Evolutionary conservation across 2,113 vertebrate species (phyloP).

Genomic region (Leptobrachium ailaonicum): DNA sequence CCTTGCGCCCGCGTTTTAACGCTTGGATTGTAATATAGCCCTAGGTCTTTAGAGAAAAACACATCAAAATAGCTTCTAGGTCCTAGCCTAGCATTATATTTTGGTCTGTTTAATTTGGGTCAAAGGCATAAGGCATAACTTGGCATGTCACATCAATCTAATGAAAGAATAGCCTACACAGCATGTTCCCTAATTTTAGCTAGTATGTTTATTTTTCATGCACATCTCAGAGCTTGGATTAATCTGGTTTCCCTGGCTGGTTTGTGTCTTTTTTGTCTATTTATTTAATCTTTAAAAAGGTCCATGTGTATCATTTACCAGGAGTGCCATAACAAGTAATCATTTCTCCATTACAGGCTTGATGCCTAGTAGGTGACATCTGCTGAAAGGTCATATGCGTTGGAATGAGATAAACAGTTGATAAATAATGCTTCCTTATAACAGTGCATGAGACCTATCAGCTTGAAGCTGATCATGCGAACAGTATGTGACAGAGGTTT

Average conservation of each 20-base stretch:
- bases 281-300: constrained; percentile 44
- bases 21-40: no score
- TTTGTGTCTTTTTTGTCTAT: constrained; percentile 33
- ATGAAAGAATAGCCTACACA: no score
- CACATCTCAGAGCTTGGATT: not conserved
- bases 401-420: constrained; percentile 8
- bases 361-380: constrained; percentile 38
- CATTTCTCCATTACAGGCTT: constrained; percentile 18
- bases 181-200: not conserved
- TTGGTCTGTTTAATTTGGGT: no score
- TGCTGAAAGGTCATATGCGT: constrained; percentile 29
- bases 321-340: constrained; percentile 30
- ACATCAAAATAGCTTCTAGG: no score
- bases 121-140: no score
- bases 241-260: not conserved
- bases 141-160: no score
- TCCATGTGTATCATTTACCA: constrained; percentile 39
- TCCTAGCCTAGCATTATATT: no score
- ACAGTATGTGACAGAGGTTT: not conserved
- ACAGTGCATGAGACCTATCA: not conserved
- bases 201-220: not conserved
- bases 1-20: no score
- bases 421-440: constrained; percentile 20
- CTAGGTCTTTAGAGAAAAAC: no score
- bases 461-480: constrained; percentile 12